phyloP scores from a whole-genome alignment of 2,888 invertebrate genomes.

The Erynnis tages region DNA sequence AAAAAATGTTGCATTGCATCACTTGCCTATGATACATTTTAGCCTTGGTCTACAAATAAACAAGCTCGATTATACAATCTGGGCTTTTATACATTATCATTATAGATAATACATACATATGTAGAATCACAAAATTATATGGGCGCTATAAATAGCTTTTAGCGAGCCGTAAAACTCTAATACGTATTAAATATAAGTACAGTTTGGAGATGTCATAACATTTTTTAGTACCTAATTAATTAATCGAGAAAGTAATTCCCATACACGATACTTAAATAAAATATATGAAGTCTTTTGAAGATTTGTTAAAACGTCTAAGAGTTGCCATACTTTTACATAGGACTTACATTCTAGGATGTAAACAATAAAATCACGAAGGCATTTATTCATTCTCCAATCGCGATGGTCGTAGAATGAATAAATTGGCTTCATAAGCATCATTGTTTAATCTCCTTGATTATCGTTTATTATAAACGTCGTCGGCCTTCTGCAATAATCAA shows the following conservation, averaged over 20 bases:
- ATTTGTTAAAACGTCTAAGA: too few species aligned
- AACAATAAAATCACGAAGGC: neutral
- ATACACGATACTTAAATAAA: too few species aligned
- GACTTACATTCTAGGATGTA: neutral
- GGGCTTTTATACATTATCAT: slow-evolving; percentile 13
- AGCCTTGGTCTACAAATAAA: slow-evolving; percentile 21
- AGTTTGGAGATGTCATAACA: too few species aligned
- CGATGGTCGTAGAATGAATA: neutral
- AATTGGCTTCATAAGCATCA: slow-evolving; percentile 7
- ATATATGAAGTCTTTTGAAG: too few species aligned
- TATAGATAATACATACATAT: slow-evolving; percentile 12
- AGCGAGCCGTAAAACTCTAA: too few species aligned
- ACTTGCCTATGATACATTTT: slow-evolving; percentile 20
- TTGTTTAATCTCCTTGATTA: slow-evolving; percentile 5
- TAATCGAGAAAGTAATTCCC: too few species aligned
- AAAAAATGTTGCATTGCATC: slow-evolving; percentile 16
- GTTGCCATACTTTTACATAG: too few species aligned
- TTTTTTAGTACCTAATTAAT: too few species aligned
- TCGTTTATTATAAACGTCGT: slow-evolving; percentile 7
- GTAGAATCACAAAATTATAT: too few species aligned
- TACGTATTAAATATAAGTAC: too few species aligned
- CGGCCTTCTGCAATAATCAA: slow-evolving; percentile 38
- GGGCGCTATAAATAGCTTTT: too few species aligned
- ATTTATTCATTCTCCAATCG: neutral
- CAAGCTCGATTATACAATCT: slow-evolving; percentile 22